Base-by-base conservation (phyloP, 2,888 invertebrate genomes). In the Ochropleura leucogaster region DNA sequence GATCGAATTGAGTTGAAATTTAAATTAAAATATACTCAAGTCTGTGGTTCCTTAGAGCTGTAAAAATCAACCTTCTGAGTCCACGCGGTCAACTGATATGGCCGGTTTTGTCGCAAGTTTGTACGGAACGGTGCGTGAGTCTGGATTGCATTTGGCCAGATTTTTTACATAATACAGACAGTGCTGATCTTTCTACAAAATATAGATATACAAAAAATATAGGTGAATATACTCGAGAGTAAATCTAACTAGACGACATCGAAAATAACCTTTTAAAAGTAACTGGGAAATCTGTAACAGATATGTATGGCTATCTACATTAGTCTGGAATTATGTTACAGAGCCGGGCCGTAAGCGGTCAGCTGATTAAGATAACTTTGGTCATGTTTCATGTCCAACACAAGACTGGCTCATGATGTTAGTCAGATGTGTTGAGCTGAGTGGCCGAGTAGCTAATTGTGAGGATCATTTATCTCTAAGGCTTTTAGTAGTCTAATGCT, bases 301-400 rank as follows among this genome's bases (percentile, higher is more conserved):
- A 53, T 44, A n/a, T 44, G 12, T 44, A 62, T 44, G 62, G 6
- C 44, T 62, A 44, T 12, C 42, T 62, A n/a, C 42, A n/a, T 62
- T 14, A 62, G 12, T 72, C 12, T 57, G 16, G 40, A 55, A 16
- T 46, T 3, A 40, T 14, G 44, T 42, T 3, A 40, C 16, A 4
- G 6, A 51, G n/a, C 9, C n/a, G 4, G 16, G 9, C 16, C 14
- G n/a, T 20, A 40, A 16, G 55, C 20, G 7, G 30, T 30, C 12
- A 77, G 46, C 20, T 53, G 46, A 68, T 47, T 75, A 8, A n/a
- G 60, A 70, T 53, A 62, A 60, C 70, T 69, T 75, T 68, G 16
- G 9, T 30, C 42, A 47, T 69, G 47, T 79, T 7, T 62, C 79
- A 42, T 30, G 53, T 53, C 20, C 42, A 40, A 18, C 40, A 18